phyloP scores from a whole-genome alignment of 2,888 invertebrate genomes.

The Tinea semifulvella region DNA sequence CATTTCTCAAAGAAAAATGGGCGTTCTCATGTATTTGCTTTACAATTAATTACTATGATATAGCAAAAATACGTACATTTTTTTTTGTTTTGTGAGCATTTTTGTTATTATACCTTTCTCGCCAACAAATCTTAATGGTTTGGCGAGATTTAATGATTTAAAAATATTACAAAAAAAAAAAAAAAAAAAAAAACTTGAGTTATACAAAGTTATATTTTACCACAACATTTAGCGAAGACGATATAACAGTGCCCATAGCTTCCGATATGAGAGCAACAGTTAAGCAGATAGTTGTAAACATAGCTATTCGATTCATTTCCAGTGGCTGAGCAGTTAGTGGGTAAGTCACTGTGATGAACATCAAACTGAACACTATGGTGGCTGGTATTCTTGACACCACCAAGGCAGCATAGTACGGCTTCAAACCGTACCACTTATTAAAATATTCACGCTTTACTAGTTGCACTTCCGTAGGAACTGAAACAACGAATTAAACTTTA shows the following conservation, averaged over 20 bases:
- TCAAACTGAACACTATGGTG: conserved; percentile 72
- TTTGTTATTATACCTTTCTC: too few species aligned
- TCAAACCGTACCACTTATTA: conserved; percentile 84
- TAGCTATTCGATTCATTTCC: conserved; percentile 70
- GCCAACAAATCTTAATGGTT: too few species aligned
- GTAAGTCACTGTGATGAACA: conserved; percentile 78
- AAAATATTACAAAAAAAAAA: too few species aligned
- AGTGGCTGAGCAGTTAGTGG: conserved; percentile 79
- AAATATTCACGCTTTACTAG: conserved; percentile 83
- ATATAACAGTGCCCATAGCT: conserved; percentile 78
- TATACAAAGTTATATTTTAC: too few species aligned
- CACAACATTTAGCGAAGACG: conserved; percentile 77
- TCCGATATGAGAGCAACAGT: conserved; percentile 80
- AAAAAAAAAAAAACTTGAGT: too few species aligned
- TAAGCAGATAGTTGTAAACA: conserved; percentile 76
- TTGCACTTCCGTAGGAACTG: conserved; percentile 83
- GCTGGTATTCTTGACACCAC: conserved; percentile 76
- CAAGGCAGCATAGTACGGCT: conserved; percentile 80
- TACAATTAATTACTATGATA: too few species aligned
- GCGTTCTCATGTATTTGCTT: too few species aligned
- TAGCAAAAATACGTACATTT: too few species aligned
- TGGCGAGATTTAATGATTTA: too few species aligned
- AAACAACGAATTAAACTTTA: conserved; percentile 29
- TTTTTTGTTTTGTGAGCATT: too few species aligned
- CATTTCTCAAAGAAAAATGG: too few species aligned